These are phyloP conservation scores for Parochlus steinenii DNA, from an alignment of 2,888 invertebrate species.

Conservation along the genomic window DNA sequence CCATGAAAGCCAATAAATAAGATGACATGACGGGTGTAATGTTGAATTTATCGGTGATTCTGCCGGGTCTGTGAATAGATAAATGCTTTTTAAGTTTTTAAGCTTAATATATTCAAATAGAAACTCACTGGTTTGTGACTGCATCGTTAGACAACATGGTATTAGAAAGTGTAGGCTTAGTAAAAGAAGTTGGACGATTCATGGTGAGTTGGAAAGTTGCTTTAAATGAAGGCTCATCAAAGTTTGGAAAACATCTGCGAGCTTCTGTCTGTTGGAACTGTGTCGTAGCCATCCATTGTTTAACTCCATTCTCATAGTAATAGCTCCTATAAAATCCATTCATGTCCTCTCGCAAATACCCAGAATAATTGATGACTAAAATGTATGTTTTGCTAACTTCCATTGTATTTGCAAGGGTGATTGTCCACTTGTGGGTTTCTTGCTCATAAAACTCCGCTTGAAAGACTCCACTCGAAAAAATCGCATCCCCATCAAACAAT, in stretches of 20 bases:
- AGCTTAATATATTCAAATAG: too few species aligned
- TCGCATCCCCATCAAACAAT: conserved; percentile 18
- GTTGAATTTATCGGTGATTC: conserved; percentile 26
- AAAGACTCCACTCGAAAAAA: conserved; percentile 17
- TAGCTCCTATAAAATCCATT: conserved; percentile 34
- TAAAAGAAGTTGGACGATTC: conserved; percentile 22
- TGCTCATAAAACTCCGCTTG: conserved; percentile 18
- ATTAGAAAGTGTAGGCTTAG: conserved; percentile 10
- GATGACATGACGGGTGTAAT: conserved; percentile 57
- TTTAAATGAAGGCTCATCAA: conserved; percentile 59
- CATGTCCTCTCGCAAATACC: conserved; percentile 34
- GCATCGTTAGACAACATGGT: too few species aligned
- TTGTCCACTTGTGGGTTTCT: conserved; percentile 29
- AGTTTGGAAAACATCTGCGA: conserved; percentile 58
- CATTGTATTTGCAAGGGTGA: conserved; percentile 26
- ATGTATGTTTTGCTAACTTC: conserved; percentile 26
- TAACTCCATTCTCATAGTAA: conserved; percentile 20
- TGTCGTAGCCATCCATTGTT: conserved; percentile 41
- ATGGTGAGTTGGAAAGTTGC: conserved; percentile 40
- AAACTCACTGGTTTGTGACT: too few species aligned
- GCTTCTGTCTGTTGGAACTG: conserved; percentile 53
- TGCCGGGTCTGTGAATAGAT: conserved; percentile 13
- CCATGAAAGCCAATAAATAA: conserved; percentile 68
- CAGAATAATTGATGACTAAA: conserved; percentile 32
- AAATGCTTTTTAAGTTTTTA: neutral